Conservation (phyloP, 2,113 vertebrate genomes). For the Sakesphorus luctuosus region DNA sequence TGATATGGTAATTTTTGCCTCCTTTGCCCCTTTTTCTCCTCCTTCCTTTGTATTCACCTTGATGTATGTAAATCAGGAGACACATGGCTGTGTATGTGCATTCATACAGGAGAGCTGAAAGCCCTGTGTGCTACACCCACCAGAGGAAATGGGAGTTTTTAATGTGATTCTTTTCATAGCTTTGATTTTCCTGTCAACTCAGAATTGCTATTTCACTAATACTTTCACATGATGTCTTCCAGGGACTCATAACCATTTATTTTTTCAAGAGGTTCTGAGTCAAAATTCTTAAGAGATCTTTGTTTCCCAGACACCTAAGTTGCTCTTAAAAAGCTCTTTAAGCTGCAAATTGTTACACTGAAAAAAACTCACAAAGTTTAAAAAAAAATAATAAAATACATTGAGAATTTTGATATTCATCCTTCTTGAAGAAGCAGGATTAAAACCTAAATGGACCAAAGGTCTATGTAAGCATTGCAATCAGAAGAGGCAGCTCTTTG, state of each 20-base stretch:
- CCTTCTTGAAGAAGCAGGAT: neutral
- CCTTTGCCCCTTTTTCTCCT: neutral
- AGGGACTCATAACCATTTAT: neutral
- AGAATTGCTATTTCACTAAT: neutral
- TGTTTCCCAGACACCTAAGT: neutral
- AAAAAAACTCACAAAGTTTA: neutral
- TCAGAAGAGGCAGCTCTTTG: neutral
- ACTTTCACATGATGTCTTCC: neutral
- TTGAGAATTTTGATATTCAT: neutral
- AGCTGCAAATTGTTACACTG: neutral
- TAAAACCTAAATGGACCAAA: neutral
- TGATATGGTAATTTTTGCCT: conserved; percentile 32
- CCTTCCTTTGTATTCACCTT: neutral
- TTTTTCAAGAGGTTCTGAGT: neutral
- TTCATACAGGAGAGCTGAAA: neutral
- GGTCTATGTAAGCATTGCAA: neutral
- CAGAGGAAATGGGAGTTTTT: neutral
- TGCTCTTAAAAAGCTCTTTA: neutral
- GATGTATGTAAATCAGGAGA: neutral
- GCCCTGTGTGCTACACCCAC: neutral
- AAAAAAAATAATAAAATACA: conserved; percentile 16
- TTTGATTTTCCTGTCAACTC: neutral
- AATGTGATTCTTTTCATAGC: neutral
- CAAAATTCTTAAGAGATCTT: neutral
- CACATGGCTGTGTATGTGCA: neutral